These are phyloP conservation scores for Taxidea taxus DNA, from an alignment of 2,113 vertebrate species.

Conservation along the genomic window DNA sequence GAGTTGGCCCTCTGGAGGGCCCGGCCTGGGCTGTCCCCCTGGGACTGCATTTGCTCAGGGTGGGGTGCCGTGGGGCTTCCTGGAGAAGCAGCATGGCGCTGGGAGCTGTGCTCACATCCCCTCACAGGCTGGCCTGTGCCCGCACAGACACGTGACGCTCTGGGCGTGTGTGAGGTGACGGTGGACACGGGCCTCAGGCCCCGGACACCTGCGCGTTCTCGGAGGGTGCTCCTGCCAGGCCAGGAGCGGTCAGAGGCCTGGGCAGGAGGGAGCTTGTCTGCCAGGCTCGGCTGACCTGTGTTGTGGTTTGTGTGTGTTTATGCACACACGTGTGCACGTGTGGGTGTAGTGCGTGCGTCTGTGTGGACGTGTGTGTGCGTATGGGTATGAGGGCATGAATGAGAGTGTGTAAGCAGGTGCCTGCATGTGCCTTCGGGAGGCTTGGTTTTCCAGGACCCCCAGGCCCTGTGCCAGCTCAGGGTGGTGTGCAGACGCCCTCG, in stretches of 20 bases:
- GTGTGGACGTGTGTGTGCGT: background rate
- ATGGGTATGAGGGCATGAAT: fast-evolving
- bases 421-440: background rate
- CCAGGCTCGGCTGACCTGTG: background rate
- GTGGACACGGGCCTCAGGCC: background rate
- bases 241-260: background rate
- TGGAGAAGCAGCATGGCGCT: background rate
- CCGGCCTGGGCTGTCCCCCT: background rate
- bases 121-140: background rate
- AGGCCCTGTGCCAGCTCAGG: background rate
- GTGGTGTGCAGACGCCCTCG: background rate
- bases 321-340: background rate
- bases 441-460: background rate
- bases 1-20: background rate
- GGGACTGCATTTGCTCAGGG: background rate
- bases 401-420: background rate
- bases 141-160: background rate
- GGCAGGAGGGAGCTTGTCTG: background rate
- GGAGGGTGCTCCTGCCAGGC: background rate
- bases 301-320: background rate
- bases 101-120: background rate
- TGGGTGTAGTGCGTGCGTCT: background rate
- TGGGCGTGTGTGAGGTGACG: too few species aligned
- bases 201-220: background rate
- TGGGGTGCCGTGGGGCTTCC: background rate